Conservation (phyloP, 2,113 vertebrate species). For the Pluvianellus socialis region DNA sequence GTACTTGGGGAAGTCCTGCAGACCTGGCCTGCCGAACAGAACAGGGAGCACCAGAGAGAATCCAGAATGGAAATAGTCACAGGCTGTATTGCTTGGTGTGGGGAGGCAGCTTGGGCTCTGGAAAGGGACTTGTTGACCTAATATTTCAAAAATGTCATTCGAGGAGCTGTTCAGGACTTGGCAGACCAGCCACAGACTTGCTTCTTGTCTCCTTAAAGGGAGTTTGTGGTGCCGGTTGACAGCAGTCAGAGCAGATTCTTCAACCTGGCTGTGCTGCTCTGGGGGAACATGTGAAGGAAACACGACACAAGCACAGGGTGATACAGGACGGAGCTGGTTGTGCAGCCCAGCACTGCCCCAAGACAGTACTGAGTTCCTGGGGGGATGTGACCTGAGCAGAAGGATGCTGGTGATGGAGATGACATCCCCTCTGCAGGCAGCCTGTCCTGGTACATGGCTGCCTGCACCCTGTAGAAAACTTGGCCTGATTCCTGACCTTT, state of each 20-base stretch:
- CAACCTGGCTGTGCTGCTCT: neutral
- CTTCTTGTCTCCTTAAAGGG: constrained; percentile 22
- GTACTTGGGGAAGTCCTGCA: neutral
- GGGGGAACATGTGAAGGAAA: neutral
- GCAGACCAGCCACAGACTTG: neutral
- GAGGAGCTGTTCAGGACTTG: constrained; percentile 5
- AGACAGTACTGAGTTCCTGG: neutral
- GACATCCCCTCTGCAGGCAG: neutral
- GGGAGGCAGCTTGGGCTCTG: neutral
- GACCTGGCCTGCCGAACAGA: neutral
- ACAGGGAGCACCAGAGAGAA: neutral
- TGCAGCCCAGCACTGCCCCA: neutral
- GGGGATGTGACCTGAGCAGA: neutral
- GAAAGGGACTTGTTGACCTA: neutral
- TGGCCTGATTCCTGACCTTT: neutral
- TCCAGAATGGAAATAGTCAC: neutral
- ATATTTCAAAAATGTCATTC: neutral
- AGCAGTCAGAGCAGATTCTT: neutral
- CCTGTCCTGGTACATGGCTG: neutral
- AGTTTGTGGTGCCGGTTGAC: neutral
- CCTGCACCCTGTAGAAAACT: neutral
- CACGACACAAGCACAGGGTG: too few relatives aligned
- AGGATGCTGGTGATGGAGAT: neutral
- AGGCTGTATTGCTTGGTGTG: neutral
- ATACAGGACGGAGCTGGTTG: neutral